Evolutionary conservation across 2,113 vertebrate species (phyloP).

Genomic region (Oreotrochilus melanogaster): DNA sequence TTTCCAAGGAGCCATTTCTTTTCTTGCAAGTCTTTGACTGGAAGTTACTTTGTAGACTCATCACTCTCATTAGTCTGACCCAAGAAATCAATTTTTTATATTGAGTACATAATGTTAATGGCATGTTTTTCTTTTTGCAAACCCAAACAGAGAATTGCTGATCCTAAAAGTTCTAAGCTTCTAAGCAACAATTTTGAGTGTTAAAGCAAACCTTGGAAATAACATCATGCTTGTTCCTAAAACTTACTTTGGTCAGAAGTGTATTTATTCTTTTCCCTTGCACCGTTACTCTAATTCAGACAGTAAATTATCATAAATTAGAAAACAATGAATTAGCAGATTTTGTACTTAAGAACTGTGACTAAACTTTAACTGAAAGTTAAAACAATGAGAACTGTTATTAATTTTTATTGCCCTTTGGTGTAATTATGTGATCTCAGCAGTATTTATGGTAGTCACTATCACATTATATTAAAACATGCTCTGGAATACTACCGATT

Average conservation of each 20-base stretch:
- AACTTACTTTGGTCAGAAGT: background rate
- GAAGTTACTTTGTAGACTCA: background rate
- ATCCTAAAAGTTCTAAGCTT: background rate
- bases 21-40: background rate
- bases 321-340: background rate
- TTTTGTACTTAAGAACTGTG: background rate
- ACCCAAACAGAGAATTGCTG: background rate
- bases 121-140: background rate
- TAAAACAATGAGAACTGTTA: background rate
- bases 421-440: background rate
- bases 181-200: background rate
- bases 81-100: background rate
- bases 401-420: background rate
- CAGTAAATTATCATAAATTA: background rate
- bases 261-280: background rate
- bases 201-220: background rate
- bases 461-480: background rate
- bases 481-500: background rate
- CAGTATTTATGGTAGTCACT: background rate
- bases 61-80: background rate
- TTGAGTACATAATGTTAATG: background rate
- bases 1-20: background rate
- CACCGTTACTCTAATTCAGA: background rate
- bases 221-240: fast-evolving
- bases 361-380: background rate